These are phyloP conservation scores for Ginglymostoma cirratum DNA, from an alignment of 2,113 vertebrate genomes.

Conservation along the genomic window DNA sequence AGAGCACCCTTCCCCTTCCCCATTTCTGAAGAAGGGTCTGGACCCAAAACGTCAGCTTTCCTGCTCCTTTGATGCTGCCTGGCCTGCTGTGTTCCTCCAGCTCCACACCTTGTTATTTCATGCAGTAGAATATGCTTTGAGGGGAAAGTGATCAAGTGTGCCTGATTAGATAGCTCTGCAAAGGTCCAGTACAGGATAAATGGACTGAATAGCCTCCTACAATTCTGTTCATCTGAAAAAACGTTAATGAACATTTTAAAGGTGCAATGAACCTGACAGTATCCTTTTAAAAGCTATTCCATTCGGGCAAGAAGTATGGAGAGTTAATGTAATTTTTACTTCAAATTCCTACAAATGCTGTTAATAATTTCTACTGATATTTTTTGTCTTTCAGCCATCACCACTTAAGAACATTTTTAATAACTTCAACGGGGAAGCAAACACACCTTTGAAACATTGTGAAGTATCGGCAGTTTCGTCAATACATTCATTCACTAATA, in stretches of 20 bases:
- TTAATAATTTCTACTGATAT: background rate
- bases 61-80: too few species aligned
- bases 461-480: slow-evolving; percentile 39
- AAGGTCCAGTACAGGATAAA: background rate
- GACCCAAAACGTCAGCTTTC: too few species aligned
- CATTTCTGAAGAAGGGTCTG: too few species aligned
- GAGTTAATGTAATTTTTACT: background rate
- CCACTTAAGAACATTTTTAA: background rate
- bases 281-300: too few species aligned
- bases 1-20: too few species aligned
- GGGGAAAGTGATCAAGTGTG: background rate
- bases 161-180: background rate
- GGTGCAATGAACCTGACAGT: too few species aligned
- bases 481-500: slow-evolving; percentile 42
- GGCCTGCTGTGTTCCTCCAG: too few species aligned
- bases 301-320: background rate
- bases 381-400: slow-evolving; percentile 3
- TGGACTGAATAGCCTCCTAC: background rate
- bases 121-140: too few species aligned
- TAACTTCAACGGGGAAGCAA: background rate
- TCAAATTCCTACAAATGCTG: background rate
- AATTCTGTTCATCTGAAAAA: too few species aligned
- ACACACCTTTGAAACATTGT: background rate
- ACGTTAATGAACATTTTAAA: too few species aligned
- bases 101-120: too few species aligned